Conservation (phyloP, 2,113 vertebrate genomes). For the Camelus dromedarius region DNA sequence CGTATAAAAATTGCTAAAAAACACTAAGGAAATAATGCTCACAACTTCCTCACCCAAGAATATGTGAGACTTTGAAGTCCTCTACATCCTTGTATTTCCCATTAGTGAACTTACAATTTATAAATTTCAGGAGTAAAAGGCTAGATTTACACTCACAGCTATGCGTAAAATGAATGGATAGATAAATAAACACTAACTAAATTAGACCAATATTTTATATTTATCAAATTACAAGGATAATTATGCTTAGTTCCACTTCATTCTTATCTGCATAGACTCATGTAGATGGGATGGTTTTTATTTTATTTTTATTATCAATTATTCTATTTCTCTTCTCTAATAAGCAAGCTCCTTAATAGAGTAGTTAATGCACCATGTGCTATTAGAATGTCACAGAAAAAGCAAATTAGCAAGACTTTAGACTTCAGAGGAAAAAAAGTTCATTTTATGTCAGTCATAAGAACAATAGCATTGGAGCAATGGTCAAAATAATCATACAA, state of each 20-base stretch:
- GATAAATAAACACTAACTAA: not conserved
- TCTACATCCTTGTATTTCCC: not conserved
- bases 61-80: not conserved
- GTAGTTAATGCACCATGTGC: not conserved
- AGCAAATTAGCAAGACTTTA: not conserved
- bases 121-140: not conserved
- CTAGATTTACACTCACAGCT: not conserved
- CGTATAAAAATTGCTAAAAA: not conserved
- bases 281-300: not conserved
- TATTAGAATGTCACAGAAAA: not conserved
- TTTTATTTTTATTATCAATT: not conserved
- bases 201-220: not conserved
- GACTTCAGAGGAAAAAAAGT: not conserved
- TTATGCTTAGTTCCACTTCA: not conserved
- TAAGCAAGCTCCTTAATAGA: not conserved
- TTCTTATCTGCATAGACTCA: not conserved
- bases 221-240: not conserved
- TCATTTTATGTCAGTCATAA: not conserved
- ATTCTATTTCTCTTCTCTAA: not conserved
- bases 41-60: not conserved
- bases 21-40: not conserved
- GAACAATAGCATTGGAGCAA: not conserved
- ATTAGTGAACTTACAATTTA: not conserved
- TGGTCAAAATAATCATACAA: not conserved
- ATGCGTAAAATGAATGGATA: not conserved